phyloP scores from a whole-genome alignment of 2,113 vertebrate genomes.

The Sterrhoptilus dennistouni region DNA sequence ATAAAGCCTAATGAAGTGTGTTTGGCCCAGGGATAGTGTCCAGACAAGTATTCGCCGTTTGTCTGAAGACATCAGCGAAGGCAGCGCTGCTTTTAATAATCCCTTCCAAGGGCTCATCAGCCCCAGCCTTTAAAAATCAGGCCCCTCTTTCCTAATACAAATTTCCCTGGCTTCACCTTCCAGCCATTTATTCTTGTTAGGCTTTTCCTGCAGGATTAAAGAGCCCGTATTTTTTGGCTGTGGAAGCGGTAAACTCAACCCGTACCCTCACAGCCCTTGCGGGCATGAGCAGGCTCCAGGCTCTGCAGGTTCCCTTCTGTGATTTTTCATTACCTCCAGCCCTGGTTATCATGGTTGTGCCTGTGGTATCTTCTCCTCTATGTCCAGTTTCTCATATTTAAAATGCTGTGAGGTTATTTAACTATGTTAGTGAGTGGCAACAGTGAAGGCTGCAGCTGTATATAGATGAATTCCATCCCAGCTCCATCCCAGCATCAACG shows the following conservation, averaged over 20 bases:
- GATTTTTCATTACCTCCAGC: background rate
- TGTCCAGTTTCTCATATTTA: background rate
- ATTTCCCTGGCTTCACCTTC: background rate
- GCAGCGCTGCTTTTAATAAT: background rate
- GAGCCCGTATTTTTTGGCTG: fast-evolving
- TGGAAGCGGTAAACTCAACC: background rate
- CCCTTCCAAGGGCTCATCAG: background rate
- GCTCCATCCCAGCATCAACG: background rate
- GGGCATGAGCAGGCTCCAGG: background rate
- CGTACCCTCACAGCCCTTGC: fast-evolving
- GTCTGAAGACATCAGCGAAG: background rate
- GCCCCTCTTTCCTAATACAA: background rate
- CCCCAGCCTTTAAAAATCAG: background rate
- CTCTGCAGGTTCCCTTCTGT: background rate
- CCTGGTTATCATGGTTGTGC: background rate
- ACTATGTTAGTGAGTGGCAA: background rate
- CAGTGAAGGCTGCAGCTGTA: background rate
- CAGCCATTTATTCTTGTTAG: background rate
- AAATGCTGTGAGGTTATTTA: background rate
- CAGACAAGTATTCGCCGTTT: background rate
- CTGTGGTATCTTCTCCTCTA: background rate
- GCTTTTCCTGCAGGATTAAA: background rate
- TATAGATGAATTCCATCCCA: background rate
- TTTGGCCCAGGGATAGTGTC: background rate
- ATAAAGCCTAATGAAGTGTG: background rate